Evolutionary conservation across 2,888 invertebrate species (phyloP), one percentile per base, ranked within the genome.

Genomic region (Chymomyza procnemis): DNA sequence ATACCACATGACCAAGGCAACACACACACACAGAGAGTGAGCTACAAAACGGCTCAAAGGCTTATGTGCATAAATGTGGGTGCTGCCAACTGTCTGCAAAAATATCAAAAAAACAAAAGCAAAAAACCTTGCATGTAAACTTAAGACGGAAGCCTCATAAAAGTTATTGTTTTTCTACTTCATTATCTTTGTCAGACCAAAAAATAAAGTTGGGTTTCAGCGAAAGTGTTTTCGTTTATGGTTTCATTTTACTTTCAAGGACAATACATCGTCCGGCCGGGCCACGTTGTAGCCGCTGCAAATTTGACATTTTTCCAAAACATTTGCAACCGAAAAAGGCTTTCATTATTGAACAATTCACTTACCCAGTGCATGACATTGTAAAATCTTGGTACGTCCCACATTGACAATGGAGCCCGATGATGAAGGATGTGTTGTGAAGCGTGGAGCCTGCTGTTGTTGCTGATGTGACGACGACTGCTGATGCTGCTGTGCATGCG

Each of bases 361-460:
- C 94, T 94, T 92, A 96, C 97, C 97, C 90, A 95, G 93, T 18
- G 97, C 97, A 91, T 96, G 95, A 92, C 98, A 98, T 91, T 97
- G 96, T 77, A 98, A 93, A 90, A 97, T 96, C 93, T 98, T 98
- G 58, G 95, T 96, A 70, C 95, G 94, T 89, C 96, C 96, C 92
- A 96, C 96, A 90, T 95, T 94, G 78, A 97, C 96, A 88, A 96
- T 95, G 89, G 95, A 96, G 87, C 96, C 96, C 69, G 96, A 95
- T 71, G 95, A 95, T 58, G 97, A 96, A 50, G 97, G 97, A 89
- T 96, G 96, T 86, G 95, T 95, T 86, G 95, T 95, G 91, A 97
- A 97, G 80, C 96, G 93, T 62, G 97, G 97, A 69, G 97, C 96
- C 92, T 97, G 96, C 66, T 90, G 76, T 73, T 90, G 90, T 74